These are phyloP conservation scores for Zygaena filipendulae DNA, from an alignment of 2,888 invertebrate species.

Conservation along the genomic window DNA sequence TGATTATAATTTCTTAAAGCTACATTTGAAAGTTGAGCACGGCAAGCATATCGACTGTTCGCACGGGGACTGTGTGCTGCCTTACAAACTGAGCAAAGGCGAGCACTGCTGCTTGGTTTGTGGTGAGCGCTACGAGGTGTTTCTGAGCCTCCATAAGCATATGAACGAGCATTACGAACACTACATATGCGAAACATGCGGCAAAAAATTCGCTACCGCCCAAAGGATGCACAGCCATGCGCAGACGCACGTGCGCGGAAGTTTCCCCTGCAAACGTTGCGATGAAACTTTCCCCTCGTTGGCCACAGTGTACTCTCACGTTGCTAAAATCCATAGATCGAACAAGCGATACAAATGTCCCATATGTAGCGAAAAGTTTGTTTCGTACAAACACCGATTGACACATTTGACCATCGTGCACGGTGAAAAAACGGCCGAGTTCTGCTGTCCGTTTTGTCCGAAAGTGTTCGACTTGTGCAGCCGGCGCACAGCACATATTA, in stretches of 20 bases:
- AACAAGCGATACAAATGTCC: constrained; percentile 59
- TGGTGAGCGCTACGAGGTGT: constrained; percentile 53
- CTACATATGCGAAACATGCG: constrained; percentile 57
- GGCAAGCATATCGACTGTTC: constrained; percentile 36
- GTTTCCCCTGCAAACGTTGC: constrained; percentile 50
- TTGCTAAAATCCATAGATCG: constrained; percentile 42
- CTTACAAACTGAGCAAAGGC: constrained; percentile 49
- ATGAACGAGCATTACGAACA: constrained; percentile 60
- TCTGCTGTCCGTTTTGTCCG: constrained; percentile 51
- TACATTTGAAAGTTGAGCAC: constrained; percentile 40
- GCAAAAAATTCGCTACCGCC: constrained; percentile 48
- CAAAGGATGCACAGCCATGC: constrained; percentile 53
- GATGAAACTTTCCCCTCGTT: constrained; percentile 38
- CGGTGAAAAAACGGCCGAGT: constrained; percentile 47
- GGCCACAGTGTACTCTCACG: constrained; percentile 42
- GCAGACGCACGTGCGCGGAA: constrained; percentile 43
- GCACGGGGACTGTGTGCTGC: constrained; percentile 48
- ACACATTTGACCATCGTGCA: constrained; percentile 48
- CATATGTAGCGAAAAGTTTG: constrained; percentile 54
- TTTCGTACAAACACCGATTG: constrained; percentile 47
- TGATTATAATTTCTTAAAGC: constrained; percentile 38
- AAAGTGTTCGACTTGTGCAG: constrained; percentile 54
- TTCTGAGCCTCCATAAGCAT: constrained; percentile 51
- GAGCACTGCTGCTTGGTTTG: constrained; percentile 51
- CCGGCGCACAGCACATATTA: constrained; percentile 46